Evolutionary conservation across 2,888 invertebrate genomes (phyloP).

Genomic region (Agrochola macilenta): DNA sequence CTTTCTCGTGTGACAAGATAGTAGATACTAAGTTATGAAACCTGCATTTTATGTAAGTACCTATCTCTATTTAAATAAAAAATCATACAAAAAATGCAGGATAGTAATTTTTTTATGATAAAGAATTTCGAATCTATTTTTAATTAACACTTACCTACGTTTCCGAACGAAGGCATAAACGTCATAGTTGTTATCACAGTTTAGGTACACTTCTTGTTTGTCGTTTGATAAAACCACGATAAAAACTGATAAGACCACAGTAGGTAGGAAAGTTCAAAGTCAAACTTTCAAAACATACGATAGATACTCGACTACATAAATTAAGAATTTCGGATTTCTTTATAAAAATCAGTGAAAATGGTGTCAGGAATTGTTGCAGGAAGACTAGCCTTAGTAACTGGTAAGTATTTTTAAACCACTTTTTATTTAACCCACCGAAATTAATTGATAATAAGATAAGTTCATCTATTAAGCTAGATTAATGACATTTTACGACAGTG

Average conservation of each 20-base stretch:
- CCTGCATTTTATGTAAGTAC: no score
- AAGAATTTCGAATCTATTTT: not conserved
- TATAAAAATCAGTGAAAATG: slow-evolving; percentile 72
- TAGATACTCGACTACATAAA: not conserved
- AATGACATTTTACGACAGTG: not conserved
- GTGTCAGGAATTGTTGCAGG: slow-evolving; percentile 83
- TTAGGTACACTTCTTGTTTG: slow-evolving; percentile 12
- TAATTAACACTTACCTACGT: not conserved
- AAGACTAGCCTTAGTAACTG: slow-evolving; percentile 85
- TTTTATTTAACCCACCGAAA: not conserved
- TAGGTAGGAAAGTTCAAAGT: slow-evolving; percentile 73
- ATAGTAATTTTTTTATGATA: no score
- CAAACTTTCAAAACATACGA: slow-evolving; percentile 64
- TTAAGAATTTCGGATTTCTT: slow-evolving; percentile 4
- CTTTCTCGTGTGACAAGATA: no score
- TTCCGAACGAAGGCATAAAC: slow-evolving; percentile 33
- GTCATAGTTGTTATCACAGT: slow-evolving; percentile 35
- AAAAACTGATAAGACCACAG: slow-evolving; percentile 45
- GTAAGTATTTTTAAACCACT: slow-evolving; percentile 68
- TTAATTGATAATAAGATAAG: not conserved
- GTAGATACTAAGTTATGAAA: no score
- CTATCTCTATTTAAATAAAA: no score
- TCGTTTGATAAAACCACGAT: slow-evolving; percentile 24
- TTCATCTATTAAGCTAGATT: not conserved
- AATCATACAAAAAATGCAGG: no score